Evolutionary conservation across 2,888 invertebrate species (phyloP).

Genomic region (Lordiphosa andalusiaca): DNA sequence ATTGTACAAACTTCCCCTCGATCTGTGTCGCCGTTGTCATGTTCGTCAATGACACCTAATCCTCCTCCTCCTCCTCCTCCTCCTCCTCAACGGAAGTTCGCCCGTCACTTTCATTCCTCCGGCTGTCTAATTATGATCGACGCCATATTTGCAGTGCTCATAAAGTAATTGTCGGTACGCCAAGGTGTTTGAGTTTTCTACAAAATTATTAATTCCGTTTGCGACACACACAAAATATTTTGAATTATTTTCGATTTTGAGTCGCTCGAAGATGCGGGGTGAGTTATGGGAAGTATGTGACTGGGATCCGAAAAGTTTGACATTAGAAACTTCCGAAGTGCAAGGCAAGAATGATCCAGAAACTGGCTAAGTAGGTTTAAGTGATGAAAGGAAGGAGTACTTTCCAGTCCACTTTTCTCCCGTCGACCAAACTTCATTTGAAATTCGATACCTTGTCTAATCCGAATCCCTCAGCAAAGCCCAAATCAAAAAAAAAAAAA

Average conservation of each 20-base stretch:
- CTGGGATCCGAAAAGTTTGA: slow-evolving; percentile 21
- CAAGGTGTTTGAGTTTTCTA: slow-evolving; percentile 25
- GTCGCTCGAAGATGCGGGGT: slow-evolving; percentile 8
- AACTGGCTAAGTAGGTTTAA: too few relatives aligned
- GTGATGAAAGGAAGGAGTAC: too few relatives aligned
- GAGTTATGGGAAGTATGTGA: slow-evolving; percentile 36
- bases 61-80: too few relatives aligned
- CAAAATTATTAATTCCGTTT: slow-evolving; percentile 52
- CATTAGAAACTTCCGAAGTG: background rate
- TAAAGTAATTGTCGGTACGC: slow-evolving; percentile 40
- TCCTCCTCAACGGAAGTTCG: slow-evolving; percentile 48
- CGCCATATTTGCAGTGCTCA: slow-evolving; percentile 46
- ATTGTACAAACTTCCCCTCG: slow-evolving; percentile 57
- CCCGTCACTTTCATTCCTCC: slow-evolving; percentile 63
- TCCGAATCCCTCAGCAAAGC: slow-evolving; percentile 20
- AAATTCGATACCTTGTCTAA: slow-evolving; percentile 63
- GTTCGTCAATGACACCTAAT: slow-evolving; percentile 46
- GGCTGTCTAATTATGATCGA: slow-evolving; percentile 52
- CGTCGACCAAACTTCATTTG: slow-evolving; percentile 44
- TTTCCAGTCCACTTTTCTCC: too few relatives aligned
- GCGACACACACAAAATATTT: slow-evolving; percentile 49
- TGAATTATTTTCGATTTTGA: slow-evolving; percentile 67
- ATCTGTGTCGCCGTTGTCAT: slow-evolving; percentile 38
- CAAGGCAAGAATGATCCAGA: background rate
- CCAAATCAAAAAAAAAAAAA: slow-evolving; percentile 40